Conservation (phyloP, 2,113 vertebrate species). For the Lampris megalopsis region DNA sequence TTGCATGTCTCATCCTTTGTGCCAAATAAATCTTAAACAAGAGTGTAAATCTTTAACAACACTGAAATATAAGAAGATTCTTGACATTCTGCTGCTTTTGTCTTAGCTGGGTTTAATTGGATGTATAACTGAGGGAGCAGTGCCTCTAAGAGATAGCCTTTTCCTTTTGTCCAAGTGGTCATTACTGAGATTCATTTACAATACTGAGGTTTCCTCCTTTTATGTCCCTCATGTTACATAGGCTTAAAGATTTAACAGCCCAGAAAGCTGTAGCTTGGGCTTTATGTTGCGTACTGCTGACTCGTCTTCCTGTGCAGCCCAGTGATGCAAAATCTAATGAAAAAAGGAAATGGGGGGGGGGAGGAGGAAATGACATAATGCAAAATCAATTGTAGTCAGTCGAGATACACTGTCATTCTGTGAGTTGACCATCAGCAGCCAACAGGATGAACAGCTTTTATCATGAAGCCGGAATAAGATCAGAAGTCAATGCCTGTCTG, state of each 20-base stretch:
- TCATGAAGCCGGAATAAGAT: slow-evolving; percentile 9
- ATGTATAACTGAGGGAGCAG: slow-evolving; percentile 1
- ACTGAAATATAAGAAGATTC: not conserved
- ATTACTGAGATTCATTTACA: slow-evolving; percentile 25
- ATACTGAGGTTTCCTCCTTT: not conserved
- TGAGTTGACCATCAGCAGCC: slow-evolving; percentile 1
- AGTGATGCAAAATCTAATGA: not conserved
- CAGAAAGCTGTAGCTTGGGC: slow-evolving; percentile 12
- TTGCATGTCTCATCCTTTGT: not conserved
- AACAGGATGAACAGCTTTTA: slow-evolving; percentile 14
- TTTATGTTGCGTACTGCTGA: slow-evolving; percentile 42
- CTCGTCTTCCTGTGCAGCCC: slow-evolving; percentile 56
- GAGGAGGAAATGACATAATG: slow-evolving; percentile 47
- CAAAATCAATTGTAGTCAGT: slow-evolving; percentile 20
- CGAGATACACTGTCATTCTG: not conserved
- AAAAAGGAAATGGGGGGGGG: slow-evolving; percentile 37
- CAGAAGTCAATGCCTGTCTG: not conserved
- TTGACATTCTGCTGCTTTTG: not conserved
- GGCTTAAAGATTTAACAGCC: slow-evolving; percentile 21
- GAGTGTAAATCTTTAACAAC: slow-evolving; percentile 2
- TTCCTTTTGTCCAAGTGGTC: not conserved
- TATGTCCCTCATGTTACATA: slow-evolving; percentile 2
- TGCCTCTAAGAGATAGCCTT: not conserved
- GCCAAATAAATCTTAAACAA: slow-evolving; percentile 5
- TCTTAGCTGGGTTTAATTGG: slow-evolving; percentile 12